Conservation (phyloP, 2,888 invertebrate genomes). For the Exocentrus adspersus region DNA sequence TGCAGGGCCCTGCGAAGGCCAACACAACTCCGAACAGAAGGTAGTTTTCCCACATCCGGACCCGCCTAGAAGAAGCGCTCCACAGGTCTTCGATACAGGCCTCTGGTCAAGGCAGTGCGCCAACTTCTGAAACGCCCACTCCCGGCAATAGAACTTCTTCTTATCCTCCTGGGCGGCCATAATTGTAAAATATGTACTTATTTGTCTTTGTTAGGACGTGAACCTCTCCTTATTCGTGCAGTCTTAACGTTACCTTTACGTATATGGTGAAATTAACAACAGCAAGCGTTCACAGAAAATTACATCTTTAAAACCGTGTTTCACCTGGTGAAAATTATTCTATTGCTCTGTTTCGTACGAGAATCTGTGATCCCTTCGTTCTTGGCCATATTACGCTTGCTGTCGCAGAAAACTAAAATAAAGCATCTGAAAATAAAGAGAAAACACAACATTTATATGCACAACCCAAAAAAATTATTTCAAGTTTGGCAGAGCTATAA, state of each 20-base stretch:
- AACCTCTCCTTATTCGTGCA: conserved; percentile 42
- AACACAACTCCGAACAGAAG: conserved; percentile 81
- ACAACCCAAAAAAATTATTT: too few species aligned
- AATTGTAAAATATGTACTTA: conserved; percentile 40
- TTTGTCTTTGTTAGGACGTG: conserved; percentile 48
- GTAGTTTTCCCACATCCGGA: conserved; percentile 97
- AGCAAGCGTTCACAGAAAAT: conserved; percentile 29
- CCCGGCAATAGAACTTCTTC: conserved; percentile 87
- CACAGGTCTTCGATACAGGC: conserved; percentile 85
- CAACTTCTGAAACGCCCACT: conserved; percentile 96
- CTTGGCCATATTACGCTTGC: conserved; percentile 35
- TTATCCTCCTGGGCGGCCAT: conserved; percentile 67
- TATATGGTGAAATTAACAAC: conserved; percentile 38
- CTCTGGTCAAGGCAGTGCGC: conserved; percentile 91
- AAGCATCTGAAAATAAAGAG: conserved; percentile 33
- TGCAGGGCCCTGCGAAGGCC: conserved; percentile 74
- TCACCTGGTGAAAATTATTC: conserved; percentile 35
- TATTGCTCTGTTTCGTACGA: conserved; percentile 27
- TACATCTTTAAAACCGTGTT: conserved; percentile 43
- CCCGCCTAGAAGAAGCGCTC: conserved; percentile 86
- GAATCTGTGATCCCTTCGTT: conserved; percentile 26
- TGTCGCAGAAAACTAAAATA: conserved; percentile 12
- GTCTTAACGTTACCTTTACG: conserved; percentile 48
- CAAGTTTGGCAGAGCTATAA: too few species aligned
- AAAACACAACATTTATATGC: conserved; percentile 16